phyloP scores from a whole-genome alignment of 2,888 invertebrate genomes.

The Microplitis deprimator region DNA sequence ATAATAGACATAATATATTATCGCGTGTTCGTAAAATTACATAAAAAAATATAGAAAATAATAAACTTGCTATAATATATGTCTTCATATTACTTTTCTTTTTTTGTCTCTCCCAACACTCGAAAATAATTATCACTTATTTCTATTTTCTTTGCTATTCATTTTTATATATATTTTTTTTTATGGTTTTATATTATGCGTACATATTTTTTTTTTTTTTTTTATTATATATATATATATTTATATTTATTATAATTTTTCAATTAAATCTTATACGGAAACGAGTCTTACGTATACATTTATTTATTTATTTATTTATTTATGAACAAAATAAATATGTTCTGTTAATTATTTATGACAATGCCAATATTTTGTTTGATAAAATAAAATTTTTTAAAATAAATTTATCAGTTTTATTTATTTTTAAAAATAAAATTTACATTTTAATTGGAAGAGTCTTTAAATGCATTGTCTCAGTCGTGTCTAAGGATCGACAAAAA shows the following conservation, averaged over 20 bases:
- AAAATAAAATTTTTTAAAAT: not conserved
- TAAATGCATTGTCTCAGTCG: constrained; percentile 39
- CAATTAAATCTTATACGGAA: not conserved
- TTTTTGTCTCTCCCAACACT: constrained; percentile 50
- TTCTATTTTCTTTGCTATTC: constrained; percentile 38
- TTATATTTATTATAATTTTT: constrained; percentile 13
- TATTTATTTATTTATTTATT: not conserved
- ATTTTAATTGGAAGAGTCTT: constrained; percentile 30
- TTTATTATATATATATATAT: constrained; percentile 13
- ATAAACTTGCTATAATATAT: constrained; percentile 64
- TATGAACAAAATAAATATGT: not conserved
- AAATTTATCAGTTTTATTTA: not conserved
- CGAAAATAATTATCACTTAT: constrained; percentile 57
- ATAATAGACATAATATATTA: constrained; percentile 60
- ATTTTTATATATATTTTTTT: constrained; percentile 42
- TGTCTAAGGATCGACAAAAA: constrained; percentile 29
- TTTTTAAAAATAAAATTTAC: not conserved
- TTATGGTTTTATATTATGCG: constrained; percentile 35
- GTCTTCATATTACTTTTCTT: constrained; percentile 42
- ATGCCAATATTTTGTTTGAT: constrained; percentile 19
- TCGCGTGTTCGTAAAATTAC: constrained; percentile 70
- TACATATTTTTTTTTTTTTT: not conserved
- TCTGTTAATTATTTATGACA: constrained; percentile 6
- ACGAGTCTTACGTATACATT: constrained; percentile 17
- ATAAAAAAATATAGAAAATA: constrained; percentile 72